Evolutionary conservation across 2,888 invertebrate genomes (phyloP).

Genomic region (Epicampocera succincta): DNA sequence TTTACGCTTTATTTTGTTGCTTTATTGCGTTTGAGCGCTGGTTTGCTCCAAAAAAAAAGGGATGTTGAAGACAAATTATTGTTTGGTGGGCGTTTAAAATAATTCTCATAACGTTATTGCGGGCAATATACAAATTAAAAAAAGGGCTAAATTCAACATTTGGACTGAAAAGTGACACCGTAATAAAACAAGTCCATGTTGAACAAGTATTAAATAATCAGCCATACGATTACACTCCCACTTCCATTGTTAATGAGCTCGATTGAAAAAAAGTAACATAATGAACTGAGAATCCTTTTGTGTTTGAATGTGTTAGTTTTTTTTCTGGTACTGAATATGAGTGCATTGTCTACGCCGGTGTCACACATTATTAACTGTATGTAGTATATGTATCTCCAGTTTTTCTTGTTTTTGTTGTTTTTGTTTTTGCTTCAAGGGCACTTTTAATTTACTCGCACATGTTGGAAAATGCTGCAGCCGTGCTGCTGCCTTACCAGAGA

Average conservation of each 20-base stretch:
- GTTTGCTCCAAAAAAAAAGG: conserved; percentile 19
- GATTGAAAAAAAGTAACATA: conserved; percentile 26
- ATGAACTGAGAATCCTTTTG: conserved; percentile 46
- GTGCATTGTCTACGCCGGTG: conserved; percentile 53
- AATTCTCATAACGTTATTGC: not conserved
- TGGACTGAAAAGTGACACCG: conserved; percentile 41
- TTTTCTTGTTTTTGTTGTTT: conserved; percentile 4
- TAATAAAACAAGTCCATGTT: conserved; percentile 14
- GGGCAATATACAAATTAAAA: conserved; percentile 26
- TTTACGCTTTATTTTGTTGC: conserved; percentile 54
- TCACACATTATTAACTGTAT: conserved; percentile 70
- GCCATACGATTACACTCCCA: conserved; percentile 50
- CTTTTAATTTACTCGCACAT: not conserved
- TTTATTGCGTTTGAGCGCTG: conserved; percentile 19
- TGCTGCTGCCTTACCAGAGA: conserved; percentile 5
- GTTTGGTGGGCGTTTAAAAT: conserved; percentile 52
- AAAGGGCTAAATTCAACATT: conserved; percentile 26
- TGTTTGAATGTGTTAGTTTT: not conserved
- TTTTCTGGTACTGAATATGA: conserved; percentile 5
- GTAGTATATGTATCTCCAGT: conserved; percentile 34
- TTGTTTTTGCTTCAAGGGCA: conserved; percentile 7
- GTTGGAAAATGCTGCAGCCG: too few relatives aligned
- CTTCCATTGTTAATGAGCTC: conserved; percentile 45
- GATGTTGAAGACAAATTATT: conserved; percentile 52
- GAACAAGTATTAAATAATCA: conserved; percentile 42